These are phyloP conservation scores for Dicyrtomina minuta DNA, from an alignment of 2,888 invertebrate genomes.

Conservation along the genomic window DNA sequence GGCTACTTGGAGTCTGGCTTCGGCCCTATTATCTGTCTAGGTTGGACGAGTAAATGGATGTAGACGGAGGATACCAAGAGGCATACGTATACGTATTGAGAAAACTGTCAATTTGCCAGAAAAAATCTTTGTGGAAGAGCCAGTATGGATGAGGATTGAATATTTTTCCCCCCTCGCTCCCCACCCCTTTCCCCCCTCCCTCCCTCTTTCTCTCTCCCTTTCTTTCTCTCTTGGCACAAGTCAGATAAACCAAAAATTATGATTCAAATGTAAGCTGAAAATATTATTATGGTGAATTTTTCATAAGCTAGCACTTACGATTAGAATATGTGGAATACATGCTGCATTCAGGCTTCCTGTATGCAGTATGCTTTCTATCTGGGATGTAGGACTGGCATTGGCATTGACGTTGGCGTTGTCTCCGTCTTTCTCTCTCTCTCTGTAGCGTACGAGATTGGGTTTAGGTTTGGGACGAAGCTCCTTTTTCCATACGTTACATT, in stretches of 20 bases:
- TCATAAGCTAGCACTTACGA: neutral
- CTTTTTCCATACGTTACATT: no score
- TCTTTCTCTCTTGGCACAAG: neutral
- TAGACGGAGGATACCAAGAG: no score
- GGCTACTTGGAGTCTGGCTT: no score
- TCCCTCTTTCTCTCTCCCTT: neutral
- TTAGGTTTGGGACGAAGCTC: no score
- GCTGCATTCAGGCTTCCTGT: neutral
- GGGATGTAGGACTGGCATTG: constrained; percentile 7
- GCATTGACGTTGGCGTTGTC: no score
- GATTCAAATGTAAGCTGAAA: neutral
- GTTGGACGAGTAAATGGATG: no score
- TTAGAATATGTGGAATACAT: neutral
- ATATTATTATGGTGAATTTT: neutral
- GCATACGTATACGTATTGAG: no score
- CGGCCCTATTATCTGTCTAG: no score
- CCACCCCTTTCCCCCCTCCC: neutral
- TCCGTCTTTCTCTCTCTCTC: no score
- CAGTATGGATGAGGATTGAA: neutral
- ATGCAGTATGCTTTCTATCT: no score
- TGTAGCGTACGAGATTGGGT: no score
- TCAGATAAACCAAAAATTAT: constrained; percentile 1
- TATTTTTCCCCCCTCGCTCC: neutral
- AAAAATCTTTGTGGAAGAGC: no score
- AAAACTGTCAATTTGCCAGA: neutral